A percentile compares a stretch with the other conserved stretches of the same genome.
phyloP scores from a whole-genome alignment of 2,888 invertebrate species.

The Julus scandinavius region DNA sequence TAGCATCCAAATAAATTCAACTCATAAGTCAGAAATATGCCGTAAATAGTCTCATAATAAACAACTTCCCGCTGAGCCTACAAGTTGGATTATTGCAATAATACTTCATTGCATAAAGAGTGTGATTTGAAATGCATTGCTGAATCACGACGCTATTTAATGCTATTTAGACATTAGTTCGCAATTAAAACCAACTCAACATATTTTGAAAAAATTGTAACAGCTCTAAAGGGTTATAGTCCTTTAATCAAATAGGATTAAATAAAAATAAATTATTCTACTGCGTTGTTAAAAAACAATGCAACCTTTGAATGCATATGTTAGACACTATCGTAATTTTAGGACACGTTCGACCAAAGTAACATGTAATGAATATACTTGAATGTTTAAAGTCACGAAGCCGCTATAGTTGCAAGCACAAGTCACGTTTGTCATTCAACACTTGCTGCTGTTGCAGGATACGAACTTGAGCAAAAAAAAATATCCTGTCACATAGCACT shows the following conservation, averaged over 20 bases:
- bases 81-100: background rate
- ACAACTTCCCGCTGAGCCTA: background rate
- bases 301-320: background rate
- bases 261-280: too few species aligned
- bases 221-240: too few species aligned
- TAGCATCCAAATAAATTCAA: background rate
- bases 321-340: background rate
- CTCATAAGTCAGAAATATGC: background rate
- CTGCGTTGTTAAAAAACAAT: background rate
- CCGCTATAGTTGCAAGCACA: background rate
- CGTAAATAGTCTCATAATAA: background rate
- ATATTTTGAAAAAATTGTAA: background rate
- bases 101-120: background rate
- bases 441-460: slow-evolving; percentile 11
- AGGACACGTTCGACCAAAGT: background rate
- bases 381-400: background rate
- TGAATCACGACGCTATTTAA: background rate
- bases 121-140: too few species aligned
- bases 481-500: background rate
- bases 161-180: too few species aligned
- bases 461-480: background rate
- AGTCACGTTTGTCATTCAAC: slow-evolving; percentile 21
- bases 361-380: background rate
- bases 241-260: too few species aligned
- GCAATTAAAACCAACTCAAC: background rate